Conservation (phyloP, 2,113 vertebrate species). For the Gorsachius goisagi region DNA sequence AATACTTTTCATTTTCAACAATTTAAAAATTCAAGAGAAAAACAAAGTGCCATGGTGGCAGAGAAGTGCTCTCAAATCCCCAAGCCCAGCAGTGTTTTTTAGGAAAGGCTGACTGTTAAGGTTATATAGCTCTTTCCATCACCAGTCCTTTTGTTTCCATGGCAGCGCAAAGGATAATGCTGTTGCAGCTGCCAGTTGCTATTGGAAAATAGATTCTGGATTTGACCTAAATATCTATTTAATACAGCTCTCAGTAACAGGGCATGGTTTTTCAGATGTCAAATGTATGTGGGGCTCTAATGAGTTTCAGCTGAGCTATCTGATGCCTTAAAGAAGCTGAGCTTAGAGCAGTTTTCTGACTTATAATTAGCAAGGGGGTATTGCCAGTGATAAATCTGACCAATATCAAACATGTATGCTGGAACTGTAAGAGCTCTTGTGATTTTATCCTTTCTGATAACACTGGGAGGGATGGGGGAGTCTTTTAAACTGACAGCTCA, state of each 20-base stretch:
- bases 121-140: background rate
- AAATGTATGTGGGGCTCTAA: fast-evolving
- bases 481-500: background rate
- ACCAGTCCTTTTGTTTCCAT: conserved; percentile 36
- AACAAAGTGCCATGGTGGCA: fast-evolving
- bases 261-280: background rate
- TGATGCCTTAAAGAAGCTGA: background rate
- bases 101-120: background rate
- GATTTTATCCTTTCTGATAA: background rate
- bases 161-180: conserved; percentile 5
- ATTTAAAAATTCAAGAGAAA: background rate
- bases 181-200: conserved; percentile 8
- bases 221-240: conserved; percentile 43
- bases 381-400: background rate
- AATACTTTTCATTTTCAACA: fast-evolving
- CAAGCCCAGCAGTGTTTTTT: fast-evolving
- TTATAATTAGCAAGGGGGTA: background rate
- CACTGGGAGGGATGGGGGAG: background rate
- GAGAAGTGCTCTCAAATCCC: background rate
- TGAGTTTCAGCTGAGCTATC: background rate
- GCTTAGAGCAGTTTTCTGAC: background rate
- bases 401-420: background rate
- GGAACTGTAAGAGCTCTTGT: background rate
- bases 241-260: background rate
- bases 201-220: background rate